Evolutionary conservation across 2,113 vertebrate genomes (phyloP), one percentile per base, ranked within the genome.

Genomic region (Trochalopteron elliotii): DNA sequence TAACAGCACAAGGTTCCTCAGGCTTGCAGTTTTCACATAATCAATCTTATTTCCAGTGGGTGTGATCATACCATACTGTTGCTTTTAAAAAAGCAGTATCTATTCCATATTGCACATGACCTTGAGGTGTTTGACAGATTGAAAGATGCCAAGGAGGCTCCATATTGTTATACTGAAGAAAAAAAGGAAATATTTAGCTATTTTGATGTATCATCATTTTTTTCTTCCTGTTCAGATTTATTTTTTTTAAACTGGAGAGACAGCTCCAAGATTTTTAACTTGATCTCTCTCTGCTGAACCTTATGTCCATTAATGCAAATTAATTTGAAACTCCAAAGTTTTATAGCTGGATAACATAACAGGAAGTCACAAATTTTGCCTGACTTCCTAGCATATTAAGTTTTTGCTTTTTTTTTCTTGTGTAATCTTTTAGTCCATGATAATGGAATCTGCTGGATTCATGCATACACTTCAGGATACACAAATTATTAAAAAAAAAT

Each of bases 361-460:
- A 70, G 25, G 12, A 82, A 74, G 5, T 49, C 44, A 24, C 7
- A 71, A 12, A 14, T 77, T 76, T 74, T 89, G 7, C n/a, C 12
- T 52, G 28, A 7, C 2, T 65, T 83, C 24, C 8, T 21, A 57
- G 3, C 1, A n/a, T 15, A 37, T 67, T 49, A 64, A 11, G 0
- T 42, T n/a, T 50, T 40, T 39, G 4, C 2, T 2, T 2, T 12
- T 12, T 4, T 30, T 12, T 35, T 7, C 23, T 23, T 52, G 4
- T 3, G 2, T 56, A 25, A 39, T 52, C 8, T 11, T 76, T 63
- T 63, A 72, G 20, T 18, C 8, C 18, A 8, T 3, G 4, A 7
- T 45, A 28, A 49, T 3, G 50, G 15, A 70, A 50, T 35, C 56
- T 63, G 11, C 6, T 42, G 9, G 35, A 47, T 69, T 61, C 4